Evolutionary conservation across 1,140 invertebrate genomes (phyloP).

Genomic region (Heliconius hewitsoni): DNA sequence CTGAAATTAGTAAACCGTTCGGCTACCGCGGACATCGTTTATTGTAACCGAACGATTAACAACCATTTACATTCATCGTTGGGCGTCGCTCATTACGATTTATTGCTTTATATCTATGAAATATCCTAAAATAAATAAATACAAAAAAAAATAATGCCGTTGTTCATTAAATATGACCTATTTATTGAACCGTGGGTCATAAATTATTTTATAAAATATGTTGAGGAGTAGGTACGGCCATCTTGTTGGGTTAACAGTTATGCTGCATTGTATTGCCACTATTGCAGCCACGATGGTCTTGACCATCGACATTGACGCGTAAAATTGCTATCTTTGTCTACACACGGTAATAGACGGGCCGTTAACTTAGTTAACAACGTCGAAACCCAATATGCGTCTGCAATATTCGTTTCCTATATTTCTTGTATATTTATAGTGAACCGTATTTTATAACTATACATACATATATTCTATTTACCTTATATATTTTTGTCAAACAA

Average conservation of each 20-base stretch:
- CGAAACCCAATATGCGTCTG: neutral
- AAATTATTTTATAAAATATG: slow-evolving; percentile 49
- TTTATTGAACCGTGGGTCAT: slow-evolving; percentile 42
- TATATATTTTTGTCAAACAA: neutral
- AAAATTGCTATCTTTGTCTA: slow-evolving; percentile 37
- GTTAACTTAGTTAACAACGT: slow-evolving; percentile 10
- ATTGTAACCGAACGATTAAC: slow-evolving; percentile 60
- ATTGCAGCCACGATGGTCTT: slow-evolving; percentile 57
- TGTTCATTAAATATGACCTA: slow-evolving; percentile 29
- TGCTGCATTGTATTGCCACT: slow-evolving; percentile 58
- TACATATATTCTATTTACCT: neutral
- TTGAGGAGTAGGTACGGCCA: slow-evolving; percentile 37
- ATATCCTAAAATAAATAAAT: slow-evolving; percentile 19
- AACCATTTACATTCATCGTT: slow-evolving; percentile 64
- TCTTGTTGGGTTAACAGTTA: slow-evolving; percentile 70
- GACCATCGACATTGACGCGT: slow-evolving; percentile 42
- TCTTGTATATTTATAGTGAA: neutral
- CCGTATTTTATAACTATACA: neutral
- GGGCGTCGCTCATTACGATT: slow-evolving; percentile 54
- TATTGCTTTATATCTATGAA: slow-evolving; percentile 45
- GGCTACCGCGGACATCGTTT: slow-evolving; percentile 65
- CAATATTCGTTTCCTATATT: neutral
- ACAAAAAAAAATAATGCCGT: too few relatives aligned
- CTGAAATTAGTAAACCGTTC: slow-evolving; percentile 70
- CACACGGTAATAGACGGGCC: slow-evolving; percentile 1